Evolutionary conservation across 1,140 invertebrate genomes (phyloP).

Genomic region (Medauroidea extradentata): DNA sequence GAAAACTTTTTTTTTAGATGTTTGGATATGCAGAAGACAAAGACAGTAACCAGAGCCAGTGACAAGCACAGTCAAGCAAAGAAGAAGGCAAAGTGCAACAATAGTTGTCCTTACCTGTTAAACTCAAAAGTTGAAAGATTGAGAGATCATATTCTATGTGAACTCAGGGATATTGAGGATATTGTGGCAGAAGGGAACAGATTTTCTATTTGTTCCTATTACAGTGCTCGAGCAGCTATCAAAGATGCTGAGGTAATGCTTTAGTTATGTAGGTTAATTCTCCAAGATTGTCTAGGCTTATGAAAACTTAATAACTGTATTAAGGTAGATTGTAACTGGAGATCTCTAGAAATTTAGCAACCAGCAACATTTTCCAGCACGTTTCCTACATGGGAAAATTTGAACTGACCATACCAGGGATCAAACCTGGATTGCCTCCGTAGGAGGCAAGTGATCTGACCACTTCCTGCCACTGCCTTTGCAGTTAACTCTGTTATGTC

Average conservation of each 20-base stretch:
- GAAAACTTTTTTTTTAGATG: slow-evolving; percentile 58
- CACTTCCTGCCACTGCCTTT: too few relatives aligned
- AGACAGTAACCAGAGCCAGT: slow-evolving; percentile 49
- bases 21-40: slow-evolving; percentile 78
- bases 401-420: too few relatives aligned
- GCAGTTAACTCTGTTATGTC: too few relatives aligned
- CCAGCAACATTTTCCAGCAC: too few relatives aligned
- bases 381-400: too few relatives aligned
- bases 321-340: too few relatives aligned
- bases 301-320: too few relatives aligned
- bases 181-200: slow-evolving; percentile 64
- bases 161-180: slow-evolving; percentile 87
- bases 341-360: too few relatives aligned
- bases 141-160: slow-evolving; percentile 59
- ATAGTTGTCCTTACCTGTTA: slow-evolving; percentile 64
- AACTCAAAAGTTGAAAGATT: slow-evolving; percentile 60
- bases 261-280: background rate
- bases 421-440: too few relatives aligned
- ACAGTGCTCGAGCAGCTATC: slow-evolving; percentile 73
- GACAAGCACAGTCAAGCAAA: slow-evolving; percentile 56
- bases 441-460: too few relatives aligned
- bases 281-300: too few relatives aligned
- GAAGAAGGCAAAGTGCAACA: slow-evolving; percentile 55
- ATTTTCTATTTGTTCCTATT: slow-evolving; percentile 84
- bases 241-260: slow-evolving; percentile 66